Conservation (phyloP, 2,888 invertebrate genomes). For the Tetramorium bicarinatum region DNA sequence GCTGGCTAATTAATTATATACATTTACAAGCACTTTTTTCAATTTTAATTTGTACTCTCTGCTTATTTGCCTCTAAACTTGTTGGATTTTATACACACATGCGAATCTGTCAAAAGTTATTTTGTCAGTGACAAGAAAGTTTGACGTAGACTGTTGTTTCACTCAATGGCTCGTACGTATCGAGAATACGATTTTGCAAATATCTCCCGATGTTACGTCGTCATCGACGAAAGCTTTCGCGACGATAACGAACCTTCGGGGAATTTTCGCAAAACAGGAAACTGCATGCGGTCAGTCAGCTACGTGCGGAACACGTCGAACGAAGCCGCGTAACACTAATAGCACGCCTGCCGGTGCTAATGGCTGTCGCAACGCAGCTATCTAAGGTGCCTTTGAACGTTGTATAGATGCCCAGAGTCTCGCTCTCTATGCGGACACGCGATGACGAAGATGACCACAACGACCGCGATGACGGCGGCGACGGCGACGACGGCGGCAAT, state of each 20-base stretch:
- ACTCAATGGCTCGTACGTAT: background rate
- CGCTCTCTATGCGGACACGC: slow-evolving; percentile 37
- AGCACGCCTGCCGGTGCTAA: slow-evolving; percentile 61
- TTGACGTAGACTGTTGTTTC: background rate
- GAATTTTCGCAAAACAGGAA: slow-evolving; percentile 46
- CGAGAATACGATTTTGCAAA: background rate
- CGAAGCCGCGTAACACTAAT: slow-evolving; percentile 55
- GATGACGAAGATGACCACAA: slow-evolving; percentile 11
- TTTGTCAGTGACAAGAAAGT: background rate
- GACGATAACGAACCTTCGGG: slow-evolving; percentile 9
- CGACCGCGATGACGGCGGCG: slow-evolving; percentile 10
- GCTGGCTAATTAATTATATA: slow-evolving; percentile 18
- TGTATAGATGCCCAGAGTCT: slow-evolving; percentile 32
- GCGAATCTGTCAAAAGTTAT: background rate
- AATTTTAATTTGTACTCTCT: background rate
- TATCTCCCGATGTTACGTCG: background rate
- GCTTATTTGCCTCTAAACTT: background rate
- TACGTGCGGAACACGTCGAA: slow-evolving; percentile 22
- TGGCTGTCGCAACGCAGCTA: slow-evolving; percentile 64
- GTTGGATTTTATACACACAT: background rate
- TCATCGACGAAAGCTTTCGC: background rate
- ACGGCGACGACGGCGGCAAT: slow-evolving; percentile 15
- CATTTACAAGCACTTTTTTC: background rate
- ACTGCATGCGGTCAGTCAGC: slow-evolving; percentile 3
- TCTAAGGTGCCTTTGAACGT: slow-evolving; percentile 65